Evolutionary conservation across 2,113 vertebrate genomes (phyloP), one percentile per base, ranked within the genome.

Genomic region (Martes martes): DNA sequence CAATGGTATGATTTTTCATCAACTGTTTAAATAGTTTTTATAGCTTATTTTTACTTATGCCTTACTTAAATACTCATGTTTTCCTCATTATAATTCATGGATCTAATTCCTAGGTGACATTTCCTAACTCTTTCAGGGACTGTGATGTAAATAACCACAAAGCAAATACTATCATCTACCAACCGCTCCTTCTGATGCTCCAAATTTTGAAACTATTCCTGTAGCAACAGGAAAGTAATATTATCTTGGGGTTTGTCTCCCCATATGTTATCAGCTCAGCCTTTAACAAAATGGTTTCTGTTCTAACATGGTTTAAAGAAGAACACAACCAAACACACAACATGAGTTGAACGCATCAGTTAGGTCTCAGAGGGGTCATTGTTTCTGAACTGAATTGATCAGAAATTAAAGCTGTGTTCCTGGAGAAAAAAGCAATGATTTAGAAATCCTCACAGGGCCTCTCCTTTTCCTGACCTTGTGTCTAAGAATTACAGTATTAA

Each of bases 331-430:
- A 91, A 81, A 89, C 59, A 93, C 4, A 85, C 45, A 80, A 33
- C 28, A 80, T 63, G 84, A 89, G 19, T 9, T 50, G 26, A 94
- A 24, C 85, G 59, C 19, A 39, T 45, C 57, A 78, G 33, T 73
- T 95, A 76, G 42, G 23, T 85, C 76, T 94, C 82, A 71, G 13
- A 31, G n/a, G 67, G 31, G 3, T 93, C 63, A 79, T 65, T 88
- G 45, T 80, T 36, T 74, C 42, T 65, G 50, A 89, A 71, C n/a
- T 21, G 7, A 96, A 92, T 1, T 76, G 28, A 87, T 88, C 57
- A 90, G 69, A 92, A 96, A 80, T 97, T 97, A 97, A 94, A 96
- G n/a, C 21, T 15, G 4, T 94, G 24, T 76, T 94, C 15, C 45
- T 42, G 7, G 33, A 93, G 61, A 94, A 91, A 96, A 50, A 45